These are phyloP conservation scores for Stigmatopora nigra DNA, from an alignment of 2,113 vertebrate species.

Conservation along the genomic window DNA sequence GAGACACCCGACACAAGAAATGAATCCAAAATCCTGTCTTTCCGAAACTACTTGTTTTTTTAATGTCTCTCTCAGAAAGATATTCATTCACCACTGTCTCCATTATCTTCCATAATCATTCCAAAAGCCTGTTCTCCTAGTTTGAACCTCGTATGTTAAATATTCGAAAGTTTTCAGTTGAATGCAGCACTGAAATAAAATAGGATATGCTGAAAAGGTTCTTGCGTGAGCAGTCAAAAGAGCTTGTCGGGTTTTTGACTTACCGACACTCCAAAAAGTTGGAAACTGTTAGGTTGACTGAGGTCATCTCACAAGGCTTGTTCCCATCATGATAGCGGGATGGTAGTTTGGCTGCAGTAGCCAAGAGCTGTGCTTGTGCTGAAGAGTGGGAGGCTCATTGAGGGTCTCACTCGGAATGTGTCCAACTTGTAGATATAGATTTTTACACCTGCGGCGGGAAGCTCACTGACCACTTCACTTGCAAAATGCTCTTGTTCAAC, in stretches of 20 bases:
- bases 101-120: too few species aligned
- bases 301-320: not conserved
- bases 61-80: not conserved
- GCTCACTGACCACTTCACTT: not conserved
- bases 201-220: not conserved
- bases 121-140: too few species aligned
- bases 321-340: not conserved
- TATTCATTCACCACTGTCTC: too few species aligned
- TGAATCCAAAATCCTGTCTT: not conserved
- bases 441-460: slow-evolving; percentile 2
- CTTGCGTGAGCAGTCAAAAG: not conserved
- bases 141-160: too few species aligned
- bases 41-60: not conserved
- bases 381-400: slow-evolving; percentile 20
- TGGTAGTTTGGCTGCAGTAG: slow-evolving; percentile 1
- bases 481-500: not conserved
- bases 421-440: slow-evolving; percentile 2
- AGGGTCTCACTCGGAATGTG: not conserved
- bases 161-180: too few species aligned
- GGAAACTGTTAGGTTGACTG: not conserved
- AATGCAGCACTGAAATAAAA: not conserved
- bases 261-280: slow-evolving; percentile 4
- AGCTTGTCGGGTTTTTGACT: not conserved
- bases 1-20: not conserved
- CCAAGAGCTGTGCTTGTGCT: slow-evolving; percentile 3